Percentiles rank a stretch among this genome's conserved stretches.
Conservation (phyloP, 2,797 vertebrate genomes). For the Mionectes olivaceus region DNA sequence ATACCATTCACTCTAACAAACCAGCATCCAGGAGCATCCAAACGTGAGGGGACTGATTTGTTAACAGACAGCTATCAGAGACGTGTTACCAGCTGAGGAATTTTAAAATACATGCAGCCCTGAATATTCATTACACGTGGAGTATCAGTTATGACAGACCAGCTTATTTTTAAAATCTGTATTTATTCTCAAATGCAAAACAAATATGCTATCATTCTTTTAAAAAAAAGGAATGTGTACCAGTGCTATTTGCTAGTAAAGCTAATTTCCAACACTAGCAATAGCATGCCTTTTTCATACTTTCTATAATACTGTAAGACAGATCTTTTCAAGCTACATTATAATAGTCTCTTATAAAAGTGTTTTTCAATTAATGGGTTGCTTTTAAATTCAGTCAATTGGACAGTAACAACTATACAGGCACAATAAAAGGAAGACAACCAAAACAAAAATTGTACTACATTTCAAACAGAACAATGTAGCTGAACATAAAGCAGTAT, state of each 20-base stretch:
- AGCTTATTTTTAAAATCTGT: not conserved
- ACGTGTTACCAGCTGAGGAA: not conserved
- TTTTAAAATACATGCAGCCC: not conserved
- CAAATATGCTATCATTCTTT: not conserved
- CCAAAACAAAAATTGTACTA: not conserved
- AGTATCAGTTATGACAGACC: not conserved
- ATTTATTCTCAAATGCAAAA: not conserved
- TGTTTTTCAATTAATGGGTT: not conserved
- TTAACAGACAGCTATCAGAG: not conserved
- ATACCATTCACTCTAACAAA: not conserved
- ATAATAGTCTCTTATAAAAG: not conserved
- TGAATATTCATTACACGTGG: not conserved
- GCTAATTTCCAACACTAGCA: not conserved
- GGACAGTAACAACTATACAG: not conserved
- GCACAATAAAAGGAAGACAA: not conserved
- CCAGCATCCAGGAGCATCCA: not conserved
- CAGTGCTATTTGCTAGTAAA: not conserved
- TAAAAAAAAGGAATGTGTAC: not conserved
- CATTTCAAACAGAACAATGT: not conserved
- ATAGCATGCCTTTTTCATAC: not conserved
- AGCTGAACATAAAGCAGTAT: not conserved
- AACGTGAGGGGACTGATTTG: not conserved
- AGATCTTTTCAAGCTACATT: not conserved
- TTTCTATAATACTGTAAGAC: not conserved
- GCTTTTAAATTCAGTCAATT: not conserved